phyloP scores from a whole-genome alignment of 2,888 invertebrate genomes.

The Petrolisthes manimaculis region DNA sequence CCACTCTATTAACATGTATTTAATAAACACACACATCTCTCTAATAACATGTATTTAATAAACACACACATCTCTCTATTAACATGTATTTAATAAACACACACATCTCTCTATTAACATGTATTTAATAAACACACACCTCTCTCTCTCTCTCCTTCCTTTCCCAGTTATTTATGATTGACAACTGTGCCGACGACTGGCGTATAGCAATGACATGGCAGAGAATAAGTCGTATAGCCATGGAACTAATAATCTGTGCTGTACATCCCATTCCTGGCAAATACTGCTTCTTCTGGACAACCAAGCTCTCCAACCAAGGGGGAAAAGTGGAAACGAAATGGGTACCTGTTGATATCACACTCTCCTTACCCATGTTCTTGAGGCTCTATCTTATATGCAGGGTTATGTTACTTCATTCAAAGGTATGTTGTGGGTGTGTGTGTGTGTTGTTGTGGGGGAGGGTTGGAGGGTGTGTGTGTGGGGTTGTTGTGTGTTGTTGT shows the following conservation, averaged over 20 bases:
- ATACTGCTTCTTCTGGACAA: slow-evolving; percentile 95
- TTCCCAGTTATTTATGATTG: slow-evolving; percentile 98
- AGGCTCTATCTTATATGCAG: slow-evolving; percentile 98
- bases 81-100: too few species aligned
- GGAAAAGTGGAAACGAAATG: slow-evolving; percentile 72
- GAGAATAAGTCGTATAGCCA: slow-evolving; percentile 89
- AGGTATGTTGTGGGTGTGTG: slow-evolving; percentile 42
- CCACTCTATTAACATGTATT: too few species aligned
- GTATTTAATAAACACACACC: too few species aligned
- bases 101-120: too few species aligned
- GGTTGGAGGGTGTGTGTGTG: not conserved
- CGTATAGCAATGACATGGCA: slow-evolving; percentile 99
- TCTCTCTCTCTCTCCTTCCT: not conserved
- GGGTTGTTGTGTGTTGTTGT: too few species aligned
- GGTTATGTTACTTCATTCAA: slow-evolving; percentile 97
- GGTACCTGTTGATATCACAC: slow-evolving; percentile 95
- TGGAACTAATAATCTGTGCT: slow-evolving; percentile 95
- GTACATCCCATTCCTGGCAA: slow-evolving; percentile 98
- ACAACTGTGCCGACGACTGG: slow-evolving; percentile 99
- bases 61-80: too few species aligned
- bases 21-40: too few species aligned
- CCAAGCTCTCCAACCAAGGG: slow-evolving; percentile 91
- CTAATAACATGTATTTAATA: too few species aligned
- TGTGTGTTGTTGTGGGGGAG: too few species aligned
- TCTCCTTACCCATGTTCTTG: slow-evolving; percentile 99